phyloP scores from a whole-genome alignment of 2,888 invertebrate genomes.

The Leptarthrus brevirostris region DNA sequence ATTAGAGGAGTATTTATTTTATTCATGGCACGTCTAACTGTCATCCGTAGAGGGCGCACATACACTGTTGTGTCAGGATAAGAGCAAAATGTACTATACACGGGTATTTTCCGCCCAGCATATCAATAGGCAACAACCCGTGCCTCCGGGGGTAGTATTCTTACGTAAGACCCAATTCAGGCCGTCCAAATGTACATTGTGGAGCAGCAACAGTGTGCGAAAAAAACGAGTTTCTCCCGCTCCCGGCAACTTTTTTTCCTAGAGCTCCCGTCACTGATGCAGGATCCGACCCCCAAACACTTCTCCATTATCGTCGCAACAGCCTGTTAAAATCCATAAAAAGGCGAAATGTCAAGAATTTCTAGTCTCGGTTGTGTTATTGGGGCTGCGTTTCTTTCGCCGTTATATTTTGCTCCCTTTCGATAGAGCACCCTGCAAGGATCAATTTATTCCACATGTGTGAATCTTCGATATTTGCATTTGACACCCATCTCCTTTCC shows the following conservation, averaged over 20 bases:
- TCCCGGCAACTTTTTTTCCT: neutral
- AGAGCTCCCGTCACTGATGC: neutral
- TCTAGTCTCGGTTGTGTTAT: neutral
- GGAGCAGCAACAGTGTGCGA: neutral
- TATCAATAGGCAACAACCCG: constrained; percentile 9
- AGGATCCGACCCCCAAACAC: constrained; percentile 10
- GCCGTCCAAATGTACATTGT: constrained; percentile 3
- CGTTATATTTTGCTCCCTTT: constrained; percentile 27
- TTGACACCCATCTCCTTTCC: constrained; percentile 1
- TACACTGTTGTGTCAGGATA: neutral
- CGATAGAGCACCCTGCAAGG: constrained; percentile 29
- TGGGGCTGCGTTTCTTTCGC: neutral
- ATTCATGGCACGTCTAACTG: constrained; percentile 54
- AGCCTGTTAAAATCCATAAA: constrained; percentile 46
- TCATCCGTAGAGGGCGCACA: constrained; percentile 27
- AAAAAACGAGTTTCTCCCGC: constrained; percentile 8
- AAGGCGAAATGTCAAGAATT: constrained; percentile 26
- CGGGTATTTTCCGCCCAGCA: constrained; percentile 8
- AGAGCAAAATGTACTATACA: constrained; percentile 11
- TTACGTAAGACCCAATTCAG: neutral
- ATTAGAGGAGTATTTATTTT: constrained; percentile 54
- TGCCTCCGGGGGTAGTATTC: constrained; percentile 15
- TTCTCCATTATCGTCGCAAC: constrained; percentile 39
- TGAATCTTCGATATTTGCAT: constrained; percentile 43
- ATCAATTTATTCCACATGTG: constrained; percentile 46